Conservation (phyloP, 2,888 invertebrate genomes). For the Drosophila meridiana region DNA sequence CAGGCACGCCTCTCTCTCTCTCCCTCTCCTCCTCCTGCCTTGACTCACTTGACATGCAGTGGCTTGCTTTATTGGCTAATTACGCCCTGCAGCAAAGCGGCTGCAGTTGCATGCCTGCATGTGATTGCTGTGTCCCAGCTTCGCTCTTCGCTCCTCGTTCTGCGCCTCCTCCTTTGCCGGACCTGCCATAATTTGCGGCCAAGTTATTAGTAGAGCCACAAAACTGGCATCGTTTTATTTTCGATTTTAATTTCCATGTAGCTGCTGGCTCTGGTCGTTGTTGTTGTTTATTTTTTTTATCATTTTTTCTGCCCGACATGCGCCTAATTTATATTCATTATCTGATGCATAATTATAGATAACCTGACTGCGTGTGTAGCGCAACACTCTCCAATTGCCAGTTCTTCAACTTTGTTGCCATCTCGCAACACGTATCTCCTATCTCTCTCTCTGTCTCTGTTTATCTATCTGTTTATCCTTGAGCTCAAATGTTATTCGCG, state of each 20-base stretch:
- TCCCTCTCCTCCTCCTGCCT: constrained; percentile 1
- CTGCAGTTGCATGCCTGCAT: constrained; percentile 58
- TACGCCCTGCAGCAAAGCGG: constrained; percentile 70
- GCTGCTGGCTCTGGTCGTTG: constrained; percentile 50
- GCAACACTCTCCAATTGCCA: constrained; percentile 25
- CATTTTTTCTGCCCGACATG: constrained; percentile 61
- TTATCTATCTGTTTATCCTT: constrained; percentile 43
- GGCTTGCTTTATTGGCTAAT: constrained; percentile 75
- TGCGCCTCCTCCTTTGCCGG: constrained; percentile 5
- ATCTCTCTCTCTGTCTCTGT: neutral
- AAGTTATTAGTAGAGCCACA: constrained; percentile 63
- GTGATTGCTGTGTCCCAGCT: constrained; percentile 57
- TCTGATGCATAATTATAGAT: constrained; percentile 78
- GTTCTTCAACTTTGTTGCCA: constrained; percentile 20
- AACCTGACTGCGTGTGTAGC: constrained; percentile 31
- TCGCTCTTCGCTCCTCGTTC: neutral
- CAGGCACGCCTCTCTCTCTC: constrained; percentile 4
- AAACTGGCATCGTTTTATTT: constrained; percentile 62
- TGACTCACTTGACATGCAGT: constrained; percentile 20
- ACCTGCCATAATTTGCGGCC: constrained; percentile 71
- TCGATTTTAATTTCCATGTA: constrained; percentile 71
- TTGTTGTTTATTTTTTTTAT: constrained; percentile 20
- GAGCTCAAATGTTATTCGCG: constrained; percentile 43
- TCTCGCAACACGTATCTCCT: constrained; percentile 7
- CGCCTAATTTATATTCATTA: constrained; percentile 78